Evolutionary conservation across 2,888 invertebrate genomes (phyloP).

Genomic region (Epsilonema sp.): DNA sequence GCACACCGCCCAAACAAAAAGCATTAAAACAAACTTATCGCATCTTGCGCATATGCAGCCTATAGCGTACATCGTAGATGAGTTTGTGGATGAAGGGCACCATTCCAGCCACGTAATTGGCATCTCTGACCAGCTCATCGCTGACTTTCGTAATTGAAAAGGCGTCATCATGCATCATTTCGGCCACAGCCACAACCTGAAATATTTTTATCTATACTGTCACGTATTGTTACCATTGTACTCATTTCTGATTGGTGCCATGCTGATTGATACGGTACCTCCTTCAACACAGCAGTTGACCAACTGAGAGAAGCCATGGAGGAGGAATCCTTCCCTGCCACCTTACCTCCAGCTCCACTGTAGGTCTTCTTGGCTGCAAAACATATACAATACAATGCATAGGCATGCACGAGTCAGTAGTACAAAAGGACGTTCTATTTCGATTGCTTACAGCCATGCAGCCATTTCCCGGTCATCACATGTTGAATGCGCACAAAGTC

Average conservation of each 20-base stretch:
- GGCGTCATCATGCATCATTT: conserved; percentile 31
- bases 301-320: neutral
- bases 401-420: neutral
- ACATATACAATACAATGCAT: too few relatives aligned
- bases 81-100: conserved; percentile 31
- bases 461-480: conserved; percentile 27
- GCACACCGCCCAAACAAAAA: too few relatives aligned
- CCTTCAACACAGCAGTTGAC: neutral
- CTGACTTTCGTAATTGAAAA: conserved; percentile 29
- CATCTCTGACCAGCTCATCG: conserved; percentile 21
- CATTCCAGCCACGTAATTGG: conserved; percentile 30
- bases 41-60: too few relatives aligned
- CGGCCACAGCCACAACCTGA: conserved; percentile 24
- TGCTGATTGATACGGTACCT: neutral
- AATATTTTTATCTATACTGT: too few relatives aligned
- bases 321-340: too few relatives aligned
- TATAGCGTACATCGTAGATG: conserved; percentile 27
- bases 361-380: neutral
- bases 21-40: too few relatives aligned
- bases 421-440: conserved; percentile 1
- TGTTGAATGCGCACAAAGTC: conserved; percentile 29
- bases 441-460: too few relatives aligned
- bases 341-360: neutral
- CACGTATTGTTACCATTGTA: too few relatives aligned
- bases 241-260: too few relatives aligned